Base-by-base conservation (phyloP, 2,888 invertebrate genomes). In the Hyposoter dolosus region DNA sequence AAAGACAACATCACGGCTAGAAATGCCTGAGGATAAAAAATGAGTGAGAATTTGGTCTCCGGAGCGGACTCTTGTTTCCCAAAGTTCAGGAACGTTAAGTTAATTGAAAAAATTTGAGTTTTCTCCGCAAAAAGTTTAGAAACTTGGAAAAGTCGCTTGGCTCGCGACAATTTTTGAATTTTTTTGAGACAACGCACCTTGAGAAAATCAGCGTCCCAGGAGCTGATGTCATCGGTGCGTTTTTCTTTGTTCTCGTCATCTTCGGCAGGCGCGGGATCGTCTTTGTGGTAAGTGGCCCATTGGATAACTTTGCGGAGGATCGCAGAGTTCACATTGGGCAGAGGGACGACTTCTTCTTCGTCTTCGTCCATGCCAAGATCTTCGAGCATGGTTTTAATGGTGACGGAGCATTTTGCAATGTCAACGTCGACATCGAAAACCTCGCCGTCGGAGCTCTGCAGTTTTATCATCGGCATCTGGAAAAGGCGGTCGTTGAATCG, bases 151-250 rank as follows among this genome's bases (percentile, higher is more conserved):
- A 32, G 32, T 32, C 4, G 3, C 2, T 2, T 6, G 35, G 1
- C 35, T 35, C 35, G 5, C 4, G 35, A 35, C 35, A 35, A 10
- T 40, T 40, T 40, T 35, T 35, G 4, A 7, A 40, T 40, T 40
- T 60, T 23, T 60, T 60, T 28, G 15, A 6, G 69, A 10, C 1
- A 28, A 19, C n/a, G 77, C 85, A 92, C 94, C 95, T 99, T 99
- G 10, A 99, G 95, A 93, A 99, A 99, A 94, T 99, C 99, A 0
- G 99, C 98, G 95, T 99, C 99, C 99, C 99, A 99, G 0, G 98
- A 98, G 35, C 98, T 98, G 89, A 99, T 99, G 93, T 99, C 99
- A 93, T 99, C 99, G 0, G 99, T 99, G n/a, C 99, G 95, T 92
- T 99, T 99, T 93, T 99, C 99, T 94, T 98, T 98, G 94, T 98